These are phyloP conservation scores for Cecidostiba fungosa DNA, from an alignment of 2,888 invertebrate species.

Conservation along the genomic window DNA sequence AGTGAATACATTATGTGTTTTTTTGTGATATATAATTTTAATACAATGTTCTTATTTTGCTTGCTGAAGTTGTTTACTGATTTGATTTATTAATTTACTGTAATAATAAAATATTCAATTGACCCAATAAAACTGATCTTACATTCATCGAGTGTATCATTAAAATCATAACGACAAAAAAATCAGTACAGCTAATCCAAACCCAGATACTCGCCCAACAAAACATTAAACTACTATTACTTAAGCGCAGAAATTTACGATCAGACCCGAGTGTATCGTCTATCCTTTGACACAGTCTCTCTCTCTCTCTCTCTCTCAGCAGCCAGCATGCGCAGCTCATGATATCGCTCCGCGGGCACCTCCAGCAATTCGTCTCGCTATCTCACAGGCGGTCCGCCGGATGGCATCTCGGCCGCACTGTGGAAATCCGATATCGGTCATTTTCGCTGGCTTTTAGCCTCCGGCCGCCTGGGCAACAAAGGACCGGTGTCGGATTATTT, in stretches of 20 bases:
- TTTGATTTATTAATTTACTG: too few relatives aligned
- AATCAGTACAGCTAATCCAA: too few relatives aligned
- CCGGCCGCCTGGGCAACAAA: slow-evolving; percentile 28
- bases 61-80: too few relatives aligned
- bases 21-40: too few relatives aligned
- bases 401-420: not conserved
- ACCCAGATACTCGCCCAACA: too few relatives aligned
- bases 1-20: too few relatives aligned
- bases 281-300: slow-evolving; percentile 9
- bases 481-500: slow-evolving; percentile 44
- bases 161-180: too few relatives aligned
- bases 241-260: not conserved
- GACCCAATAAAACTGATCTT: too few relatives aligned
- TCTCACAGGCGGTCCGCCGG: not conserved
- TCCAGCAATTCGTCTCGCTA: not conserved
- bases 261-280: not conserved
- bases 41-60: too few relatives aligned
- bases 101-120: too few relatives aligned
- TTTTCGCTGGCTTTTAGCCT: slow-evolving; percentile 58
- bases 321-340: not conserved
- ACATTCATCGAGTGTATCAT: too few relatives aligned
- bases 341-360: not conserved
- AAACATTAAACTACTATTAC: not conserved
- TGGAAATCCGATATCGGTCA: slow-evolving; percentile 58
- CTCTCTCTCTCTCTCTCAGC: not conserved